These are phyloP conservation scores for Parauchenoglanis ngamensis DNA, from an alignment of 2,797 vertebrate genomes.

Conservation along the genomic window DNA sequence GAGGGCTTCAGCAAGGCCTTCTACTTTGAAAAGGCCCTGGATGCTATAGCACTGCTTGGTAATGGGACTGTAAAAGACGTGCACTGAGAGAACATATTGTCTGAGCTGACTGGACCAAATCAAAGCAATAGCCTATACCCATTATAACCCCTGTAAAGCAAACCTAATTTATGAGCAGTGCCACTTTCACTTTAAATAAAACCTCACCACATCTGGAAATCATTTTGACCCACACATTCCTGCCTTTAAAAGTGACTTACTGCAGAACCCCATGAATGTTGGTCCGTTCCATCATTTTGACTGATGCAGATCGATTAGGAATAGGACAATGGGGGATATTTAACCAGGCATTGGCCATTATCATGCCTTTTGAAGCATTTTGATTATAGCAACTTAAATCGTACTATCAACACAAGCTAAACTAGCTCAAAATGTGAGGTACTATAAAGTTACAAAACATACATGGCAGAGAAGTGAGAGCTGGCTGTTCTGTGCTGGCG, in stretches of 20 bases:
- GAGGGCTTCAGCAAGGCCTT: constrained; percentile 6
- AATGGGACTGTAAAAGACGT: constrained; percentile 39
- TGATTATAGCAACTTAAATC: not conserved
- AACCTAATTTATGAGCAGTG: constrained; percentile 47
- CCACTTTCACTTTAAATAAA: constrained; percentile 48
- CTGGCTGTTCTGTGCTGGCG: not conserved
- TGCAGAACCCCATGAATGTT: constrained; percentile 42
- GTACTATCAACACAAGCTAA: not conserved
- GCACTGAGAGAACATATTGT: constrained; percentile 40
- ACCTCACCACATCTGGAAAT: constrained; percentile 50
- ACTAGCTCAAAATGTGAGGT: not conserved
- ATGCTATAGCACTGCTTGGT: constrained; percentile 16
- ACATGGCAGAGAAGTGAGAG: not conserved
- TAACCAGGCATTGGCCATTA: constrained; percentile 20
- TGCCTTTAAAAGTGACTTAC: constrained; percentile 48
- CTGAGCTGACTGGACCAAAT: constrained; percentile 42
- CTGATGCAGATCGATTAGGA: constrained; percentile 46
- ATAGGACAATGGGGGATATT: constrained; percentile 6
- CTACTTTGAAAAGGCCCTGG: constrained; percentile 26
- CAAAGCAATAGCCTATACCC: constrained; percentile 46
- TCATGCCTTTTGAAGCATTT: not conserved
- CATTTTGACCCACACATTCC: constrained; percentile 52
- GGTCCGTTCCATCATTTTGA: constrained; percentile 44
- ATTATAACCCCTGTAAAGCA: constrained; percentile 45
- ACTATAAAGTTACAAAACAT: constrained; percentile 15